Percentiles rank a stretch among this genome's conserved stretches.
Conservation (phyloP, 2,113 vertebrate genomes). For the Lethenteron reissneri region DNA sequence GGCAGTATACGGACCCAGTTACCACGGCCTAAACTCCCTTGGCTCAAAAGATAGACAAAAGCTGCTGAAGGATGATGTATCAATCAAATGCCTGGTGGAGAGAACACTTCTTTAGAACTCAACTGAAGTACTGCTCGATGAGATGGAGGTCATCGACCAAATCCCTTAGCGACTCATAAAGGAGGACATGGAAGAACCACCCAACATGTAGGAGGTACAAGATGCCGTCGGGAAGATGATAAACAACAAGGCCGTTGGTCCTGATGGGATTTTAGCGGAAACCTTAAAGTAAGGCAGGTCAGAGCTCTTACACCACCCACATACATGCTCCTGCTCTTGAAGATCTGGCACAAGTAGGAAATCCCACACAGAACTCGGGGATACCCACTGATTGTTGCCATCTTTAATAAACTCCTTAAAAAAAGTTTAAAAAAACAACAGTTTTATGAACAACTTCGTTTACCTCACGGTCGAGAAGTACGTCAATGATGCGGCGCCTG, state of each 20-base stretch:
- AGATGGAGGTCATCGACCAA: neutral
- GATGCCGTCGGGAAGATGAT: neutral
- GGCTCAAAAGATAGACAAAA: neutral
- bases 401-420: neutral
- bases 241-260: neutral
- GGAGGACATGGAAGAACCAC: neutral
- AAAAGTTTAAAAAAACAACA: too few relatives aligned
- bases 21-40: neutral
- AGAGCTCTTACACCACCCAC: too few relatives aligned
- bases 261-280: too few relatives aligned
- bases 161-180: neutral
- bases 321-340: neutral
- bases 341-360: neutral
- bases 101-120: neutral
- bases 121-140: neutral
- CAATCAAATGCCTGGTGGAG: neutral
- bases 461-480: too few relatives aligned
- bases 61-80: neutral
- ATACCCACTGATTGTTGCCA: neutral
- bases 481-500: too few relatives aligned
- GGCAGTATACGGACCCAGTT: neutral
- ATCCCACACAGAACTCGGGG: neutral
- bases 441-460: too few relatives aligned
- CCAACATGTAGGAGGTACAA: neutral
- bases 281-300: too few relatives aligned